These are phyloP conservation scores for Callorhinus ursinus DNA, from an alignment of 2,113 vertebrate genomes.

Conservation along the genomic window DNA sequence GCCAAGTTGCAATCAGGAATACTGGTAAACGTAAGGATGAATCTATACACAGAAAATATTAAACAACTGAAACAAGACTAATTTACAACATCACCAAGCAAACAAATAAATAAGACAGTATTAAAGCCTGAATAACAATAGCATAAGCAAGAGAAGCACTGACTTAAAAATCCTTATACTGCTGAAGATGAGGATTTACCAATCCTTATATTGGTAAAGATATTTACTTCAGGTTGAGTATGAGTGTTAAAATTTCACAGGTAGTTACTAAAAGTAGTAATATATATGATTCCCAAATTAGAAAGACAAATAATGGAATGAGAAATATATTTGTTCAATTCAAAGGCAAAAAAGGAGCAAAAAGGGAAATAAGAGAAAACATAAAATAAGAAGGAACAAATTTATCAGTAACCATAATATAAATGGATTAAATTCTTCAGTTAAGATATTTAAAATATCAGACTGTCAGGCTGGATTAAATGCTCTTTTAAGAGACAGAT, in stretches of 20 bases:
- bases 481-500: neutral
- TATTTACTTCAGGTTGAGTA: neutral
- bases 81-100: neutral
- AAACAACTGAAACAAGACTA: neutral
- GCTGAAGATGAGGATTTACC: neutral
- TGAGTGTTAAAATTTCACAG: neutral
- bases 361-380: neutral
- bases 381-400: neutral
- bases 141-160: neutral
- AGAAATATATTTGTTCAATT: neutral
- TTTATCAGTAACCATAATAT: neutral
- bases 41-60: slow-evolving; percentile 17
- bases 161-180: slow-evolving; percentile 2
- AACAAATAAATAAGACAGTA: neutral
- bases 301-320: neutral
- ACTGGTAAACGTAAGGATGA: neutral
- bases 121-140: neutral
- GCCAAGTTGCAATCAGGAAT: neutral
- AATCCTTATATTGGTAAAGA: neutral
- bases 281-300: neutral
- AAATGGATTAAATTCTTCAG: neutral
- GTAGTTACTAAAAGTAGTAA: slow-evolving; percentile 28
- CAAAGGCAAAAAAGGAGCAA: neutral
- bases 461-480: neutral
- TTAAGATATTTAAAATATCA: neutral